Evolutionary conservation across 2,797 vertebrate genomes (phyloP), one percentile per base, ranked within the genome.

Genomic region (Anguilla pacifica): DNA sequence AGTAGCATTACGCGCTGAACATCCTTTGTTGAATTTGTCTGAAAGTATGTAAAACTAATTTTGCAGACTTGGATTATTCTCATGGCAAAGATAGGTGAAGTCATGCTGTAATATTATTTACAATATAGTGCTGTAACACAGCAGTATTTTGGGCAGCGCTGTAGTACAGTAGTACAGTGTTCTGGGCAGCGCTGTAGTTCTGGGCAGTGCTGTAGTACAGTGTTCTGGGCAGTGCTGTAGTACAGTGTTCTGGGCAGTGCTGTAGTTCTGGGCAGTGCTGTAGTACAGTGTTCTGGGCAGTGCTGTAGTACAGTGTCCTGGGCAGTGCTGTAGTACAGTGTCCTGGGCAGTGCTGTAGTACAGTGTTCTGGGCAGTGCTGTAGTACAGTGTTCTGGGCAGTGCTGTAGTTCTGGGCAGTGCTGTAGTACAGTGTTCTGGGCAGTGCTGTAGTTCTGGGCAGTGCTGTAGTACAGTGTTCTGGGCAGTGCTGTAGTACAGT

Each of bases 401-500:
- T 0, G 51, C 51, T 53, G 51, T 53, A 53, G 51, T 67, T n/a
- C 7, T 67, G 61, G 13, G 70, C 70, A 13, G 28, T 1, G 28
- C 28, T 15, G 31, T 74, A 9, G n/a, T 70, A 74, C 31, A 31
- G 70, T 13, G 70, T 35, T 74, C 2, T 74, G 9, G 10, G 70
- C 70, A 74, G 28, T 3, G 31, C 70, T 72, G 70, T 72, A 11
- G 84, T 35, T 61, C 19, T 57, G 17, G 79, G 88, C 88, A 35
- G 88, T 87, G 85, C 83, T 87, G 81, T 88, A 84, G 70, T 90
- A 89, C 85, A 22, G 17, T 19, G 84, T 35, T 64, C 6, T 31
- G 35, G 79, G 88, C 88, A 31, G 88, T 86, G 31, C n/a, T n/a
- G n/a, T n/a, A n/a, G n/a, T n/a, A n/a, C n/a, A n/a, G n/a, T n/a